Evolutionary conservation across 2,797 vertebrate species (phyloP).

Genomic region (Poeciliopsis presidionis): DNA sequence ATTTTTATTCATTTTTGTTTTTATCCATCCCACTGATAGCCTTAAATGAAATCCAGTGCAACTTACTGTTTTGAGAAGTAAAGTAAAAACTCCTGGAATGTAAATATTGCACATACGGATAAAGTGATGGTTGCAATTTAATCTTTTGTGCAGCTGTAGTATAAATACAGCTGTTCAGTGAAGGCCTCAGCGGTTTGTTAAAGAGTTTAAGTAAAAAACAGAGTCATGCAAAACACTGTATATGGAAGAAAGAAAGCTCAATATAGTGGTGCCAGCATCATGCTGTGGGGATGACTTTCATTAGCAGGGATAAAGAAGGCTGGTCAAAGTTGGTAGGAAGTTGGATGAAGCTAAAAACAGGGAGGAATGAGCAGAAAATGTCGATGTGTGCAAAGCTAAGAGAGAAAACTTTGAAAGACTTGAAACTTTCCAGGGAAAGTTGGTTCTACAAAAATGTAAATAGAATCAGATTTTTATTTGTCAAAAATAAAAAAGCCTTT

Average conservation of each 20-base stretch:
- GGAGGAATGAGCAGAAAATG: neutral
- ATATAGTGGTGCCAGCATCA: neutral
- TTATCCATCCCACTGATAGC: neutral
- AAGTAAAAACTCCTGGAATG: neutral
- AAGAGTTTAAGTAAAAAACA: neutral
- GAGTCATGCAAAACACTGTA: neutral
- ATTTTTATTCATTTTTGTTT: neutral
- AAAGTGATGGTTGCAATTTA: neutral
- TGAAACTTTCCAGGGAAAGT: neutral
- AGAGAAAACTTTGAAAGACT: neutral
- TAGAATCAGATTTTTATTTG: neutral
- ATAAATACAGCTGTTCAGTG: neutral
- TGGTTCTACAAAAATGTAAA: neutral
- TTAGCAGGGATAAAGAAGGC: neutral
- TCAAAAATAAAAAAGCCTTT: neutral
- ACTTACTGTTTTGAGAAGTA: neutral
- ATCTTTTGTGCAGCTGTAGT: neutral
- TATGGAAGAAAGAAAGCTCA: neutral
- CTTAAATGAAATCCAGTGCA: neutral
- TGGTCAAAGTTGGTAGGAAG: neutral
- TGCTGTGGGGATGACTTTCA: neutral
- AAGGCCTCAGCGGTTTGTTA: neutral
- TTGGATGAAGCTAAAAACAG: neutral
- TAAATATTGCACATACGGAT: neutral
- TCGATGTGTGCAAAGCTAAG: neutral